Conservation (phyloP, 2,888 invertebrate genomes). For the Xestia sexstrigata region DNA sequence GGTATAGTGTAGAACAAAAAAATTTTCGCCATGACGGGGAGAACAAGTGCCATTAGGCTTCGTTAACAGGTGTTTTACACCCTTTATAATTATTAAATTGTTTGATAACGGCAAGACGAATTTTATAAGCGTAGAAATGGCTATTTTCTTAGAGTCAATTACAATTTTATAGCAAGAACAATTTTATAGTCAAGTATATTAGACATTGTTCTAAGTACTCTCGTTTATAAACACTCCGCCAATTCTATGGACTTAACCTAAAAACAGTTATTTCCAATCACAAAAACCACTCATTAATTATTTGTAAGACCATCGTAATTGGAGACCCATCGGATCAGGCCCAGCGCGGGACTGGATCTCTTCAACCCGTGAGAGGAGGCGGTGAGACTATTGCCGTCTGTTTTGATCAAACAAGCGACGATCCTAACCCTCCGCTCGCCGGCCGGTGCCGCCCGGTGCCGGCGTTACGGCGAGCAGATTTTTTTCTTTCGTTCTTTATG, state of each 20-base stretch:
- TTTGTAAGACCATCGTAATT: slow-evolving; percentile 21
- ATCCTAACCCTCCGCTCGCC: background rate
- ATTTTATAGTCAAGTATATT: background rate
- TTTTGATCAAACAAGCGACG: slow-evolving; percentile 34
- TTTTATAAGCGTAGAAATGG: background rate
- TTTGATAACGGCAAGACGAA: background rate
- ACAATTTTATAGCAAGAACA: too few relatives aligned
- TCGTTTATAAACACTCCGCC: background rate
- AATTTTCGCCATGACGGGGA: too few relatives aligned
- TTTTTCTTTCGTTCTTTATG: slow-evolving; percentile 19
- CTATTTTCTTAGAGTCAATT: slow-evolving; percentile 1
- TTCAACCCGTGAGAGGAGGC: slow-evolving; percentile 4
- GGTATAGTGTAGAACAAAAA: too few relatives aligned
- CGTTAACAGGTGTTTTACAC: too few relatives aligned
- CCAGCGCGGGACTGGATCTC: background rate
- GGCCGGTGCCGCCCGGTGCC: background rate
- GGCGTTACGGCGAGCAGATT: slow-evolving; percentile 9
- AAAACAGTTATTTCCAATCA: slow-evolving; percentile 24
- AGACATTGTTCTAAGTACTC: background rate
- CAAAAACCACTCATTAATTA: slow-evolving; percentile 27
- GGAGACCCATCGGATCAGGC: slow-evolving; percentile 4
- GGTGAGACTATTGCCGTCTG: slow-evolving; percentile 16
- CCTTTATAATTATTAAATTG: slow-evolving; percentile 9
- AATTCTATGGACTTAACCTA: background rate
- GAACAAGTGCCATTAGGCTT: too few relatives aligned